Evolutionary conservation across 2,113 vertebrate genomes (phyloP).

Genomic region (Nipponia nippon): DNA sequence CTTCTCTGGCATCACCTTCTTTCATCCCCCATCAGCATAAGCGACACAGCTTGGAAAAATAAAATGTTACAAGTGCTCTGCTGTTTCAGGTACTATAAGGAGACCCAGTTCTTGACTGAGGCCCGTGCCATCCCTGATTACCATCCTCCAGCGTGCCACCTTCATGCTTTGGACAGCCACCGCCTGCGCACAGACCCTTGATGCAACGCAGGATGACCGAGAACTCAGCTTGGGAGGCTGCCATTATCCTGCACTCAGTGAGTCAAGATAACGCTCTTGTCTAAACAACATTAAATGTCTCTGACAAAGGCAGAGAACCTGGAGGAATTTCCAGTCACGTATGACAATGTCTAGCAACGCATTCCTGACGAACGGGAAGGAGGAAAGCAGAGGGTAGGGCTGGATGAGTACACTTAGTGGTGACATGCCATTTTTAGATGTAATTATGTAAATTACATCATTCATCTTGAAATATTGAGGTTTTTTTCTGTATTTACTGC

Average conservation of each 20-base stretch:
- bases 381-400: constrained; percentile 5
- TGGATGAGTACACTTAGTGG: constrained; percentile 23
- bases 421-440: constrained; percentile 67
- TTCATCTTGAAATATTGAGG: constrained; percentile 63
- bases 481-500: constrained; percentile 66
- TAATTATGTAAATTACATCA: constrained; percentile 74
- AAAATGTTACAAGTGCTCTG: background rate
- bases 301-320: background rate
- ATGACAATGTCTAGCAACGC: background rate
- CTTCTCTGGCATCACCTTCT: background rate
- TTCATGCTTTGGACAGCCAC: background rate
- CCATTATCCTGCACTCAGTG: fast-evolving
- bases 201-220: fast-evolving
- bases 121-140: background rate
- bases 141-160: background rate
- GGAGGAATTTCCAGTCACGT: constrained; percentile 28
- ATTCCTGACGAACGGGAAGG: background rate
- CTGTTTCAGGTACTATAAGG: background rate
- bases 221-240: background rate
- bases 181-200: background rate
- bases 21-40: background rate
- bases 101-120: background rate
- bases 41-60: background rate
- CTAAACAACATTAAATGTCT: background rate
- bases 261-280: background rate